These are phyloP conservation scores for Nerophis ophidion DNA, from an alignment of 2,113 vertebrate genomes.

Conservation along the genomic window DNA sequence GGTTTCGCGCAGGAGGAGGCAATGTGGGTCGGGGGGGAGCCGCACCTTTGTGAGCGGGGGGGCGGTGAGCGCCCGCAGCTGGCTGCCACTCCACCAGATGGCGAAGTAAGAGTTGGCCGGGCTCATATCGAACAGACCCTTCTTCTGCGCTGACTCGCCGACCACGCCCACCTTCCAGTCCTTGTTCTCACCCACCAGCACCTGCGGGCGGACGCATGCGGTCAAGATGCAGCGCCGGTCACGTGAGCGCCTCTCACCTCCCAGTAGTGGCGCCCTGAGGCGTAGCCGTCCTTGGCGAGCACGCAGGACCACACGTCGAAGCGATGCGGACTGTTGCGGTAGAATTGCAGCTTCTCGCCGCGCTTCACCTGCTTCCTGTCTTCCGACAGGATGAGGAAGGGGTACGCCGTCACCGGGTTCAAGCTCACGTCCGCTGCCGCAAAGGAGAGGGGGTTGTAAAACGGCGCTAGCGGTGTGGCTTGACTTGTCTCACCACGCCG, in stretches of 20 bases:
- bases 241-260: conserved; percentile 39
- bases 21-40: neutral
- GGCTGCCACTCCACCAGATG: conserved; percentile 67
- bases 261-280: conserved; percentile 72
- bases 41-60: conserved; percentile 62
- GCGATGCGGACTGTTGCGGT: conserved; percentile 61
- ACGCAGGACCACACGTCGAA: conserved; percentile 74
- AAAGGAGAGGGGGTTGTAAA: neutral
- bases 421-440: conserved; percentile 59
- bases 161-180: conserved; percentile 75
- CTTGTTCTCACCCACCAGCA: conserved; percentile 63
- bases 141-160: conserved; percentile 61
- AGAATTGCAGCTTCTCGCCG: conserved; percentile 71
- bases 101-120: conserved; percentile 64
- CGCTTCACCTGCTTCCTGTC: conserved; percentile 71
- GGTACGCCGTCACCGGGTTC: conserved; percentile 73
- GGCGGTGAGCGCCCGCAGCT: conserved; percentile 58
- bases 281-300: conserved; percentile 59
- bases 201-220: conserved; percentile 34
- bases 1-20: neutral
- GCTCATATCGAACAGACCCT: conserved; percentile 74
- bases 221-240: neutral
- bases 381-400: conserved; percentile 69
- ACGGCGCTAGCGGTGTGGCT: no score
- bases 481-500: no score